Evolutionary conservation across 2,888 invertebrate genomes (phyloP), one percentile per base, ranked within the genome.

Genomic region (Orthosia incerta): DNA sequence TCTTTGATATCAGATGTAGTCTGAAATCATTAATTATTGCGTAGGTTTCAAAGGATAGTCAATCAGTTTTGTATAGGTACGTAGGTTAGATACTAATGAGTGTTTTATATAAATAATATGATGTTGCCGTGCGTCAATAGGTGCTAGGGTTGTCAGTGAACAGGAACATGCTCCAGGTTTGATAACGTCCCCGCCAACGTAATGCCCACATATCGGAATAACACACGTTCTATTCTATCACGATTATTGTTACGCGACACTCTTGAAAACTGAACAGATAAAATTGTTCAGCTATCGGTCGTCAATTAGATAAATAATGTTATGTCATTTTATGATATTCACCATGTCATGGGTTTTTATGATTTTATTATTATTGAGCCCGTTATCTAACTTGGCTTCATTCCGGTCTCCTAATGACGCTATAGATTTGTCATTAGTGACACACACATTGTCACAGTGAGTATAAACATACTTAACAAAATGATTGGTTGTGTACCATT

Each of bases 111-210:
- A 45, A 63, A 78, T 71, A 63, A 57, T 31, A 63, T 64, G 23
- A 26, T 63, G 59, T 45, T 39, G 59, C 64, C 18, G 16, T 70
- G 67, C 55, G 66, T 70, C 51, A 74, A 46, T 57, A 26, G 15
- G 31, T 48, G 51, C 50, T 56, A 72, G 61, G 56, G 71, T 71
- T 66, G 73, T 71, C 66, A 61, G 45, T 57, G 57, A 63, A 71
- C 60, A 74, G 67, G 67, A 66, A 71, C 74, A 51, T 62, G 74
- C 63, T 50, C 48, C 57, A 66, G 71, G 53, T 60, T 59, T 71
- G 63, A 84, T 74, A 77, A 63, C 26, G 63, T 71, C 69, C 63
- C 65, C 67, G 57, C 74, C 75, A 66, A 85, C 84, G 68, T 51
- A 70, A 66, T 73, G 63, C 55, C 15, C 26, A 64, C 56, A 64